Evolutionary conservation across 1,140 invertebrate species (phyloP).

Genomic region (Pseudomyrmex dendroicus): DNA sequence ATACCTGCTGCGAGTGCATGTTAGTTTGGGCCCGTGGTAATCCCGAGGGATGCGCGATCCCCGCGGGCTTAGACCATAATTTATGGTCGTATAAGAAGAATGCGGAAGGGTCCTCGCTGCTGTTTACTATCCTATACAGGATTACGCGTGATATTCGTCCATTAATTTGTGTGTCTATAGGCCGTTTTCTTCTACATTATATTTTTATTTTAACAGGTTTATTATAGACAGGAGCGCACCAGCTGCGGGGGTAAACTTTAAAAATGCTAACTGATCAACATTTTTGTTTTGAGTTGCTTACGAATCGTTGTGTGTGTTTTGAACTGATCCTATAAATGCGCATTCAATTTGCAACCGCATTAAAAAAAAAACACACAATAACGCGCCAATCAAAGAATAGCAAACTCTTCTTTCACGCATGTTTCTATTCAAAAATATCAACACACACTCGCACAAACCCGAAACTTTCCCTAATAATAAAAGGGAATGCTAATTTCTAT

Average conservation of each 20-base stretch:
- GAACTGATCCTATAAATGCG: no score
- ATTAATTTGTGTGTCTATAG: conserved; percentile 68
- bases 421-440: background rate
- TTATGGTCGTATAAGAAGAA: conserved; percentile 84
- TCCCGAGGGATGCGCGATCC: conserved; percentile 65
- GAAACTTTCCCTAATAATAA: background rate
- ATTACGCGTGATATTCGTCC: conserved; percentile 71
- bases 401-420: no score
- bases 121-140: conserved; percentile 79
- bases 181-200: conserved; percentile 24
- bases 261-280: no score
- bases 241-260: no score
- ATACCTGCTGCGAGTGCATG: conserved; percentile 43
- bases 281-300: no score
- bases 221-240: background rate
- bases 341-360: no score
- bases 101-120: conserved; percentile 79
- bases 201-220: conserved; percentile 5
- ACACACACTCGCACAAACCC: background rate
- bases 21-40: conserved; percentile 59
- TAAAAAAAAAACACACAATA: background rate
- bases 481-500: conserved; percentile 13
- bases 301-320: no score
- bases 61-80: conserved; percentile 79
- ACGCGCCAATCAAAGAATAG: background rate